Evolutionary conservation across 2,888 invertebrate species (phyloP).

Genomic region (Oxyteleia sp.): DNA sequence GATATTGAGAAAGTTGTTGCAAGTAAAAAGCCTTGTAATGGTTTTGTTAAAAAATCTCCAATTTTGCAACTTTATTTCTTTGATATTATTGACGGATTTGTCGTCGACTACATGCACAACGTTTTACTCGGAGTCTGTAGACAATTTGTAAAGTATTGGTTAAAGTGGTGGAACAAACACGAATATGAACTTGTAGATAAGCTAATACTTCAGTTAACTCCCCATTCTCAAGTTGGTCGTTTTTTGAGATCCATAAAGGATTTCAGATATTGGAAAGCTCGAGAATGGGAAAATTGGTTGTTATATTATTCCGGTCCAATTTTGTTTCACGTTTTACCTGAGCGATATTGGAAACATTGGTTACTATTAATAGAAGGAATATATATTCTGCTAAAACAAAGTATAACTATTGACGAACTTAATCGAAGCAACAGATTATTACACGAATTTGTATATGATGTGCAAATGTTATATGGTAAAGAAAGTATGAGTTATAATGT

Average conservation of each 20-base stretch:
- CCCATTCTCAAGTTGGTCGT: background rate
- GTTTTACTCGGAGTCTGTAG: background rate
- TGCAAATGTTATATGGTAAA: background rate
- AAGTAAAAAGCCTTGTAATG: constrained; percentile 15
- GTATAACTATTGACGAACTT: background rate
- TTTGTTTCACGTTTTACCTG: background rate
- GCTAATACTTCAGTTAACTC: background rate
- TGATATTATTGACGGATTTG: background rate
- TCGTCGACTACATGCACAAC: background rate
- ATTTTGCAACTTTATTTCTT: background rate
- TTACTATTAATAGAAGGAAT: background rate
- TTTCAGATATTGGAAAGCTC: background rate
- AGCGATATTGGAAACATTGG: background rate
- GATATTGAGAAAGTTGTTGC: background rate
- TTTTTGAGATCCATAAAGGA: background rate
- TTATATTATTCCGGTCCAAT: constrained; percentile 6
- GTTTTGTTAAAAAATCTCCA: constrained; percentile 25
- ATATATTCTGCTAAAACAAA: background rate
- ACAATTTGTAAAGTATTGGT: background rate
- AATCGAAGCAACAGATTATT: background rate
- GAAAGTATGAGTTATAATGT: constrained; percentile 1
- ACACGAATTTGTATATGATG: background rate
- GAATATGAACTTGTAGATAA: too few relatives aligned
- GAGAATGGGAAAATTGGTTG: constrained; percentile 7
- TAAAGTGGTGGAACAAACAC: too few relatives aligned